Percentiles rank a stretch among this genome's conserved stretches.
These are phyloP conservation scores for Lepilemur septentrionalis DNA, from an alignment of 2,797 vertebrate genomes.

Conservation along the genomic window DNA sequence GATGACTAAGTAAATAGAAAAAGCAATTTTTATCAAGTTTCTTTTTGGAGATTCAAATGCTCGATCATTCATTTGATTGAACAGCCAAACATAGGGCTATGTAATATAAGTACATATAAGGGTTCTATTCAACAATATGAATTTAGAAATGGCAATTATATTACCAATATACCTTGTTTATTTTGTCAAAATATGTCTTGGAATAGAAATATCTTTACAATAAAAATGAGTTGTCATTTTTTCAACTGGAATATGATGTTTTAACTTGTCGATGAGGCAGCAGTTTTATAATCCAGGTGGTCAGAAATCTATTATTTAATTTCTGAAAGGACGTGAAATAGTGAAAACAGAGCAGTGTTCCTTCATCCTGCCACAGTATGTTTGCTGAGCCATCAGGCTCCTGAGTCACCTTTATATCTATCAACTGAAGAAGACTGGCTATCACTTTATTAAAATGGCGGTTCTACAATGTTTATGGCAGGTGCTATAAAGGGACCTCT, in stretches of 20 bases:
- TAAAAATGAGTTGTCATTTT: neutral
- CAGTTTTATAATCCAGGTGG: neutral
- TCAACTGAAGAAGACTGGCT: neutral
- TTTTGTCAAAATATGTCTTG: neutral
- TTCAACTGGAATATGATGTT: neutral
- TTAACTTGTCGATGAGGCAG: neutral
- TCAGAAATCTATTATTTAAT: conserved; percentile 25
- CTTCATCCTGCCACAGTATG: neutral
- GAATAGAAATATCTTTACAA: neutral
- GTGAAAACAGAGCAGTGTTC: neutral
- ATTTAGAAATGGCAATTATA: neutral
- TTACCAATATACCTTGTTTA: neutral
- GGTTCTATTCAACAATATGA: neutral
- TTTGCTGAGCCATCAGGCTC: neutral
- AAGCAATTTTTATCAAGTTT: neutral
- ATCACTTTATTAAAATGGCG: neutral
- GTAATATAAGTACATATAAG: neutral
- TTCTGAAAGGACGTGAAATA: neutral
- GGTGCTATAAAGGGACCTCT: neutral
- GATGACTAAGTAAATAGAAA: neutral
- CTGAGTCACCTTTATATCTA: neutral
- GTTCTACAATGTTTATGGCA: neutral
- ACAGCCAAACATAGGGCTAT: neutral
- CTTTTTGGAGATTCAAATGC: neutral
- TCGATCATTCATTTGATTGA: neutral